These are phyloP conservation scores for Corapipo altera DNA, from an alignment of 2,113 vertebrate genomes.

Conservation along the genomic window DNA sequence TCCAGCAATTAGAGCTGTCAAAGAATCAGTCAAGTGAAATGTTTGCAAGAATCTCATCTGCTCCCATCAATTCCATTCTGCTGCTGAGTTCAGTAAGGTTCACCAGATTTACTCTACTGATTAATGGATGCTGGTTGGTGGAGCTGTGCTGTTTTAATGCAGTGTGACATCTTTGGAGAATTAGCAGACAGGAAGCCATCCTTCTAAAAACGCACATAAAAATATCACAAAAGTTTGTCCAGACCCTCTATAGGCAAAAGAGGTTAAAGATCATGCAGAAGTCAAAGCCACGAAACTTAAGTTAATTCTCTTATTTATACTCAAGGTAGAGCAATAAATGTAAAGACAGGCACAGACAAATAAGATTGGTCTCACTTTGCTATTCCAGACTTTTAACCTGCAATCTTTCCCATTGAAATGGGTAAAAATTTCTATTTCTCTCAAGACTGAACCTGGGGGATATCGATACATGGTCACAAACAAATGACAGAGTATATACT, in stretches of 20 bases:
- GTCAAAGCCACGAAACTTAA: not conserved
- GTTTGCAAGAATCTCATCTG: constrained; percentile 33
- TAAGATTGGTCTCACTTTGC: not conserved
- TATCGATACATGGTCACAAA: not conserved
- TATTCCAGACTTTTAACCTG: not conserved
- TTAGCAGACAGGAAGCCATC: not conserved
- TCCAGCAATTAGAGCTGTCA: constrained; percentile 36
- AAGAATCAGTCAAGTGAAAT: constrained; percentile 44
- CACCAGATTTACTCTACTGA: constrained; percentile 12
- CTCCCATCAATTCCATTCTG: constrained; percentile 4
- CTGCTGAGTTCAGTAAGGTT: constrained; percentile 24
- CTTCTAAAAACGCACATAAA: not conserved
- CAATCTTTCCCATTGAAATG: not conserved
- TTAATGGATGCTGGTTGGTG: not conserved
- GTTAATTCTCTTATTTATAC: not conserved
- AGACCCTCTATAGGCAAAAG: not conserved
- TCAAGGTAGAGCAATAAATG: not conserved
- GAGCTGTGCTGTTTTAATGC: not conserved
- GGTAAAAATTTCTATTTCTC: not conserved
- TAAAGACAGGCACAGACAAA: not conserved
- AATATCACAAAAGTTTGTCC: not conserved
- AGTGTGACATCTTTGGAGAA: not conserved
- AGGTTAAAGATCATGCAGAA: not conserved
- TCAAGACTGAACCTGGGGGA: not conserved
- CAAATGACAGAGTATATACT: not conserved